Conservation (phyloP, 2,113 vertebrate genomes). For the Danionella cerebrum region DNA sequence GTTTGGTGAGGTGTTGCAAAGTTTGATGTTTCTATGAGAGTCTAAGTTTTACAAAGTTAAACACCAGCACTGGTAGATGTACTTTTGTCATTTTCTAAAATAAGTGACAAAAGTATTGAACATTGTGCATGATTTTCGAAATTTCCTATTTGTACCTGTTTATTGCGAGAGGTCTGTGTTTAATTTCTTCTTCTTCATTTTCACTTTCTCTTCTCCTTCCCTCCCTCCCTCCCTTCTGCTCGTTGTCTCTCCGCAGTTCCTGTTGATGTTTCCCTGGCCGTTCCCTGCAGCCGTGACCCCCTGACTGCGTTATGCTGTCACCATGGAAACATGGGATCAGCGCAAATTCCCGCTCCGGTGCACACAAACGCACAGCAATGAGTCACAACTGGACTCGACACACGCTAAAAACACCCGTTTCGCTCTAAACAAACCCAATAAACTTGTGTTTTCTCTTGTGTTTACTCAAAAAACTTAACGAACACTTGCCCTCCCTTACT, state of each 20-base stretch:
- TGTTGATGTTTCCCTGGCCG: conserved; percentile 35
- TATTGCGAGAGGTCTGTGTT: not conserved
- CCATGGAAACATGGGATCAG: conserved; percentile 38
- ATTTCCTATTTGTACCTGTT: not conserved
- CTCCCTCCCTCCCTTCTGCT: not conserved
- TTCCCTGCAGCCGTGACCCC: conserved; percentile 37
- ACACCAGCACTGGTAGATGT: too few relatives aligned
- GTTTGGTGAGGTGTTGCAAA: too few relatives aligned
- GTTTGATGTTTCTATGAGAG: too few relatives aligned
- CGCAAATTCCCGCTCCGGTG: conserved; percentile 3
- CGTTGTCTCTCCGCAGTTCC: conserved; percentile 35
- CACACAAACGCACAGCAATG: not conserved
- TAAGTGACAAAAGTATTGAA: not conserved
- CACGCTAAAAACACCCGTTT: too few relatives aligned
- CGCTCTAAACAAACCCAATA: too few relatives aligned
- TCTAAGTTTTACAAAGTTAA: too few relatives aligned
- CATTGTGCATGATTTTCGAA: not conserved
- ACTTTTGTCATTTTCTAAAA: too few relatives aligned
- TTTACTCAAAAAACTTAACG: too few relatives aligned
- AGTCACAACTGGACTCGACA: too few relatives aligned
- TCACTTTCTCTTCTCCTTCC: not conserved
- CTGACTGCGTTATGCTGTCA: conserved; percentile 38
- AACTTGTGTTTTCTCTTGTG: too few relatives aligned
- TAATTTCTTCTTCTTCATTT: not conserved
- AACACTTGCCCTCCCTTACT: not conserved